These are phyloP conservation scores for Mnemiopsis leidyi DNA, from an alignment of 37 sponge, comb jelly and placozoan genomes.

Conservation along the genomic window DNA sequence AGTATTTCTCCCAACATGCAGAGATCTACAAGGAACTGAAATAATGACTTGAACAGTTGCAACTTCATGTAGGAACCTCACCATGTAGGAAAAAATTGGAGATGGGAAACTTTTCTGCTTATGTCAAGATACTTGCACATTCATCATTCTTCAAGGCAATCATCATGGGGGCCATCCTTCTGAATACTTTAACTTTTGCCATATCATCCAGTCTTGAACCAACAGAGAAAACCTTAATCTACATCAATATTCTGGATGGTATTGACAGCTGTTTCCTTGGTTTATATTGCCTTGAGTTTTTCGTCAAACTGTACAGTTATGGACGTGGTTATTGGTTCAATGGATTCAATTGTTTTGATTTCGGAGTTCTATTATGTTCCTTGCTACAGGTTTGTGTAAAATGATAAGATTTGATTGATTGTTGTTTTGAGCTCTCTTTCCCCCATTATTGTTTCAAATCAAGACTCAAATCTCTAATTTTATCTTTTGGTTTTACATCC, in stretches of 20 bases:
- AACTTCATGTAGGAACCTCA: background rate
- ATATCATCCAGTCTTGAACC: constrained; percentile 54
- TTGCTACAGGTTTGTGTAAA: constrained; percentile 3
- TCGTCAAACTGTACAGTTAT: constrained; percentile 31
- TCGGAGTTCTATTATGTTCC: constrained; percentile 53
- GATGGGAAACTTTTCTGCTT: constrained; percentile 21
- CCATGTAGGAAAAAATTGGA: background rate
- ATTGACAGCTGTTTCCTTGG: constrained; percentile 35
- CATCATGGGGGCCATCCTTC: constrained; percentile 39
- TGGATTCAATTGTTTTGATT: constrained; percentile 65
- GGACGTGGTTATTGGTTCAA: constrained; percentile 52
- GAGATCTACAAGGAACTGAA: too few relatives aligned
- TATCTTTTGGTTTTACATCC: background rate
- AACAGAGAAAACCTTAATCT: background rate
- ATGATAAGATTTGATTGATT: background rate
- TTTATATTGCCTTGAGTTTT: constrained; percentile 27
- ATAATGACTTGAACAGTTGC: too few relatives aligned
- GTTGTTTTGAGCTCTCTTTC: background rate
- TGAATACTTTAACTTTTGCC: constrained; percentile 52
- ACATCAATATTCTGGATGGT: constrained; percentile 17
- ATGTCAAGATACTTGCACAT: constrained; percentile 18
- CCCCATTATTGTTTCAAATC: background rate
- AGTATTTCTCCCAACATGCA: too few relatives aligned
- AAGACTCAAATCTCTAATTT: too few relatives aligned
- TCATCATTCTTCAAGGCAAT: constrained; percentile 33